Evolutionary conservation across 2,888 invertebrate species (phyloP), one percentile per base, ranked within the genome.

Genomic region (Gortyna flavago): DNA sequence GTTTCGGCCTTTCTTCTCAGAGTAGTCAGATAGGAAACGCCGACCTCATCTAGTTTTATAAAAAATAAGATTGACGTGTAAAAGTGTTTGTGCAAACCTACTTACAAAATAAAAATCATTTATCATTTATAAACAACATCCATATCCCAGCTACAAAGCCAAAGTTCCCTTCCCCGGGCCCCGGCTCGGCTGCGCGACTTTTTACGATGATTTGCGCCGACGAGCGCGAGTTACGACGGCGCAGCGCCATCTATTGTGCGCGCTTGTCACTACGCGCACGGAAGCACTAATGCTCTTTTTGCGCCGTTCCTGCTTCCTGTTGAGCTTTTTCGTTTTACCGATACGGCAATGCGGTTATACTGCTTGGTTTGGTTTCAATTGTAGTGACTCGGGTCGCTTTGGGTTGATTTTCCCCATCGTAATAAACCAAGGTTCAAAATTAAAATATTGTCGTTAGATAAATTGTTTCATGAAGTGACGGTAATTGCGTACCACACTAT

Each of bases 141-240:
- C 57, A 64, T 70, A 41, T 59, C 51, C 64, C 32, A 35, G 21
- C 48, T 72, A 65, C 65, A n/a, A 57, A 66, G 62, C 71, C 51
- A 74, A 69, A 74, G n/a, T 74, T 41, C 59, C 61, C 54, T 80
- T 48, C 51, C 62, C 57, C 66, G 21, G 69, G 84, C 75, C 73
- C 78, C 48, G 21, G n/a, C 62, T 67, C 32, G 62, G 65, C 62
- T 74, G 44, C 72, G 78, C 77, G 77, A 81, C 83, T 85, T 87
- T 90, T 89, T 88, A 88, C 89, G 90, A 92, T 91, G 91, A 92
- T 92, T 92, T 91, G 90, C 89, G 83, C 77, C 73, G 86, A 76
- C 69, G 67, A 65, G 78, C 71, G 81, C 83, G 85, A 91, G 85
- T 83, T 89, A 90, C 86, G 86, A 66, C 57, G 81, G 77, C 64